Percentiles rank a stretch among this genome's conserved stretches.
phyloP scores from a whole-genome alignment of 2,888 invertebrate species.

The Pristionchus japonicus region DNA sequence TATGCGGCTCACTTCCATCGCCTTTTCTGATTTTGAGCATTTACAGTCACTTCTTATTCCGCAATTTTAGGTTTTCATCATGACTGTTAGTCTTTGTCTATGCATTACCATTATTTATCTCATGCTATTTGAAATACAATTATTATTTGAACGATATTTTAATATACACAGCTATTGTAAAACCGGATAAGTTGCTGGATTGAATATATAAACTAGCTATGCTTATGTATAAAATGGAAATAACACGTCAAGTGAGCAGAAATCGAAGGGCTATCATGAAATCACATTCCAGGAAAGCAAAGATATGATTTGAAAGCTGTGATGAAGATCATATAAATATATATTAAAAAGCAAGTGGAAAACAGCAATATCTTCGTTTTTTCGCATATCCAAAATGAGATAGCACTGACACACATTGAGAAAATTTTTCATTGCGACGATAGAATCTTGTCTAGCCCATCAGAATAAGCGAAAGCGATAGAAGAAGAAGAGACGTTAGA shows the following conservation, averaged over 20 bases:
- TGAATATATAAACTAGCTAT: neutral
- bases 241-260: slow-evolving; percentile 4
- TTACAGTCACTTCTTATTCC: neutral
- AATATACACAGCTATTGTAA: neutral
- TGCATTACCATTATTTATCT: neutral
- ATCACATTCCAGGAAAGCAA: neutral
- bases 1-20: no score
- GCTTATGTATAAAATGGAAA: no score
- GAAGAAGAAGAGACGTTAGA: neutral
- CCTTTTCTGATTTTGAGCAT: no score
- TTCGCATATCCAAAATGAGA: neutral
- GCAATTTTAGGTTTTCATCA: no score
- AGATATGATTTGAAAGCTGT: neutral
- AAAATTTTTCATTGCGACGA: neutral
- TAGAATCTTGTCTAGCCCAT: neutral
- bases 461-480: neutral
- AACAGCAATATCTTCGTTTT: neutral
- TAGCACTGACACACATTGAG: no score
- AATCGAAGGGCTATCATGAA: neutral
- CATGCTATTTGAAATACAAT: neutral
- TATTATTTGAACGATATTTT: slow-evolving; percentile 22
- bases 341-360: neutral
- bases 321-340: neutral
- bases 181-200: neutral
- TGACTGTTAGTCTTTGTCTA: neutral